Conservation (phyloP, 2,888 invertebrate species). For the Eristalis tenax region DNA sequence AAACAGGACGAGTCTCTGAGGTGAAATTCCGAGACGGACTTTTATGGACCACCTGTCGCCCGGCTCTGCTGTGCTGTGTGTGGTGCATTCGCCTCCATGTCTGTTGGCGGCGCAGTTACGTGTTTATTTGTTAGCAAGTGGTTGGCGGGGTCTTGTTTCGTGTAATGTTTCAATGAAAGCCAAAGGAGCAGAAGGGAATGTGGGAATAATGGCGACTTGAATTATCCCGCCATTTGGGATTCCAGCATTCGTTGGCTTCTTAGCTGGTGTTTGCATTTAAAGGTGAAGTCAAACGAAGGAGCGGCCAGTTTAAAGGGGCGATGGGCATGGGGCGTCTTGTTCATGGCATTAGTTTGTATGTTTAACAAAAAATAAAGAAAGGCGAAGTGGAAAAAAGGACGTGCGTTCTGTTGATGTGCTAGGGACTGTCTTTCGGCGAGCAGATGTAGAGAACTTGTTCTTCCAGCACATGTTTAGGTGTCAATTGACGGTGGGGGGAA, state of each 20-base stretch:
- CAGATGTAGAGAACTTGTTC: conserved; percentile 60
- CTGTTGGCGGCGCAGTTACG: conserved; percentile 38
- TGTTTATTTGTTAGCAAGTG: conserved; percentile 60
- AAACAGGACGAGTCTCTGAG: conserved; percentile 74
- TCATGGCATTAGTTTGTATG: conserved; percentile 6
- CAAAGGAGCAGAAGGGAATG: conserved; percentile 33
- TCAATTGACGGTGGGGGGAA: conserved; percentile 40
- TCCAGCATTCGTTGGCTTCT: conserved; percentile 50
- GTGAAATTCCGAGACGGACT: conserved; percentile 76
- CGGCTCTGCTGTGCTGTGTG: conserved; percentile 2
- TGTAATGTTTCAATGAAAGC: conserved; percentile 61
- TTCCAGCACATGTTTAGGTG: conserved; percentile 43
- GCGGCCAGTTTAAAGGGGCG: background rate
- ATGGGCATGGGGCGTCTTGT: background rate
- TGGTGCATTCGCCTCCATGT: conserved; percentile 9
- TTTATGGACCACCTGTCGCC: conserved; percentile 79
- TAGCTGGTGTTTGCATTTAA: conserved; percentile 36
- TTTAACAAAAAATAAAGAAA: conserved; percentile 14
- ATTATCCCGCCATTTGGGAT: conserved; percentile 59
- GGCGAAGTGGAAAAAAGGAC: conserved; percentile 17
- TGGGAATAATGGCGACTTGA: conserved; percentile 55
- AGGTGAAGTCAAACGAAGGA: conserved; percentile 16
- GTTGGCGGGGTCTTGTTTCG: conserved; percentile 18
- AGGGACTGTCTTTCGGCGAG: conserved; percentile 31
- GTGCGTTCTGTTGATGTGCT: background rate